A percentile compares a stretch with the other conserved stretches of the same genome.
Evolutionary conservation across 2,888 invertebrate species (phyloP).

Genomic region (Meganola albula): DNA sequence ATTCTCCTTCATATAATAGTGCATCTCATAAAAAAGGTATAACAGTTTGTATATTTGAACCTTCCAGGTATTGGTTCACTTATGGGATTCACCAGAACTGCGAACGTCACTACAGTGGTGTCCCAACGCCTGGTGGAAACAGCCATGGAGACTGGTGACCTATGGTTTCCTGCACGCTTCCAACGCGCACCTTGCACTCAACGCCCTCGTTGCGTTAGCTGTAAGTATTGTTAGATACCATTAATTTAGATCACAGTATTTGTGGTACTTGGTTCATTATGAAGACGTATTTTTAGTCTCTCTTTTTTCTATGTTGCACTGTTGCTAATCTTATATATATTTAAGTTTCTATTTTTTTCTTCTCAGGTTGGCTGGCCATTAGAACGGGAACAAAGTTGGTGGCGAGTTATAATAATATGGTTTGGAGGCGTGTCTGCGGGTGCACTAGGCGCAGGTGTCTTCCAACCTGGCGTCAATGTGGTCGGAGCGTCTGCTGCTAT

Average conservation of each 20-base stretch:
- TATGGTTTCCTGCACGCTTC: constrained; percentile 90
- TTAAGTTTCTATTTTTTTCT: too few species aligned
- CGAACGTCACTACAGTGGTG: constrained; percentile 51
- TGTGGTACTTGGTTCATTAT: too few species aligned
- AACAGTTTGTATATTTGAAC: too few species aligned
- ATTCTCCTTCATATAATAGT: too few species aligned
- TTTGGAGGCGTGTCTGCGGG: constrained; percentile 85
- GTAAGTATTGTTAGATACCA: too few species aligned
- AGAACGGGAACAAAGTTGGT: constrained; percentile 85
- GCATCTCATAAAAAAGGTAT: too few species aligned
- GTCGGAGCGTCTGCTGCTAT: constrained; percentile 95
- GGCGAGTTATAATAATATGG: constrained; percentile 84
- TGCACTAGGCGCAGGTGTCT: constrained; percentile 84
- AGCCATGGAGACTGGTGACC: constrained; percentile 88
- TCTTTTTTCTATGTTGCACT: too few species aligned
- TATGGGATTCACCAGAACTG: constrained; percentile 34
- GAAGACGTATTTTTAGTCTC: too few species aligned
- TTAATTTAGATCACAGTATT: too few species aligned
- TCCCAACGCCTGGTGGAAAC: constrained; percentile 70
- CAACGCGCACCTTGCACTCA: constrained; percentile 85
- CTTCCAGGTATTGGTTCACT: constrained; percentile 44
- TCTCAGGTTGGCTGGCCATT: constrained; percentile 73
- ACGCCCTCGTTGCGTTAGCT: constrained; percentile 70
- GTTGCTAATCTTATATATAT: too few species aligned
- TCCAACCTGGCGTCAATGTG: constrained; percentile 85